Evolutionary conservation across 2,797 vertebrate genomes (phyloP), one percentile per base, ranked within the genome.

Genomic region (Gallinago nigripennis): DNA sequence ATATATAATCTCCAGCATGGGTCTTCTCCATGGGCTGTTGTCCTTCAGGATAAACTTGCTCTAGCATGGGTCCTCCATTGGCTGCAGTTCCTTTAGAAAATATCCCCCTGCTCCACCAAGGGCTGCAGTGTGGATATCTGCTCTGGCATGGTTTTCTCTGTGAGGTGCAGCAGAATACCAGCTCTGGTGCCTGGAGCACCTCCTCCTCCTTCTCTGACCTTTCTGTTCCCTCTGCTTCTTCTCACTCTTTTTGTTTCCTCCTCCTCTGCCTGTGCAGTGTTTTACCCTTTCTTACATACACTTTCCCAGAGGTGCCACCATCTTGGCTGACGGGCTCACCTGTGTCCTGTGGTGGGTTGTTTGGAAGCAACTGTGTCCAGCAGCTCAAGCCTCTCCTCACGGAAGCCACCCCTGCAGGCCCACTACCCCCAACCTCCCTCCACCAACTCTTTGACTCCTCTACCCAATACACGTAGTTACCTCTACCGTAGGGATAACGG

Each of bases 401-500:
- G 27, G 33, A 84, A 31, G 3, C 6, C 16, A 41, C 16, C 20
- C 20, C 16, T 70, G 27, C 17, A 37, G 24, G 9, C 33, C 33
- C n/a, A 58, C 20, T 37, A 2, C 0, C 3, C 7, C 23, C 24
- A 3, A 24, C 12, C 46, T 24, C 1, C 4, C 33, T 16, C 28
- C 9, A 1, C n/a, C 63, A 72, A 0, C 37, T n/a, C 23, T 15
- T 45, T 48, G 20, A 30, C 20, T 87, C 16, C 54, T 72, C 30
- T 58, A 57, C 60, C 31, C 5, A 12, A 8, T 28, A 24, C 54
- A 41, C 12, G 64, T 28, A 56, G 24, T 53, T 53, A 84, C 8
- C 11, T 56, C 45, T 68, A 60, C 53, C 45, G 11, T 48, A 53
- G 45, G 39, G 25, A 43, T n/a, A 79, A 41, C 10, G 37, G 19